Evolutionary conservation across 2,797 vertebrate genomes (phyloP).

Genomic region (Gallinago solitaria): DNA sequence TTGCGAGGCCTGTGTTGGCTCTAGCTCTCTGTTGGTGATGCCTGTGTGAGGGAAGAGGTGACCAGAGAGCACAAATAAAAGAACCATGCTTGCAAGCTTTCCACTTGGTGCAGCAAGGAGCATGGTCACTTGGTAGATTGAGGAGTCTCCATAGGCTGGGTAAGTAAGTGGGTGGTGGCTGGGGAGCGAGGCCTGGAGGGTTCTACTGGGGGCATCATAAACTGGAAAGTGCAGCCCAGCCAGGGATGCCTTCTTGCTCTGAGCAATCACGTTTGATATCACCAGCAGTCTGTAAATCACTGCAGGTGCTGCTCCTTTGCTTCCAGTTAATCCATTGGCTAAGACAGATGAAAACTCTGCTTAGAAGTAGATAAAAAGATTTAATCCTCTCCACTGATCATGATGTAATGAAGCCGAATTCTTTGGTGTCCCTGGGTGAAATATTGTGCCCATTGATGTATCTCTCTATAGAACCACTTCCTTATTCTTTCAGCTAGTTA

Average conservation of each 20-base stretch:
- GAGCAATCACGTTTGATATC: background rate
- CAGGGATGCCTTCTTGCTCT: background rate
- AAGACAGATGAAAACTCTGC: background rate
- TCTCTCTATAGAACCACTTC: background rate
- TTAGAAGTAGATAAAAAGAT: background rate
- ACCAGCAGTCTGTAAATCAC: background rate
- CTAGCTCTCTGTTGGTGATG: background rate
- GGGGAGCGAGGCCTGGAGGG: background rate
- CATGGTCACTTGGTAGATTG: background rate
- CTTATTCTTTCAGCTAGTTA: background rate
- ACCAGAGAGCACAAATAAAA: background rate
- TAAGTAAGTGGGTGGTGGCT: background rate
- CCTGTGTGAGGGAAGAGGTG: background rate
- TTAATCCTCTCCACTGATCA: background rate
- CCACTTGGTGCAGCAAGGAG: background rate
- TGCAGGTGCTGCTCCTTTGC: background rate
- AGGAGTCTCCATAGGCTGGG: background rate
- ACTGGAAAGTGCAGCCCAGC: background rate
- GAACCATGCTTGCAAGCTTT: background rate
- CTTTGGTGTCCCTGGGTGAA: background rate
- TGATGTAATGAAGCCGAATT: background rate
- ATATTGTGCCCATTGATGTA: background rate
- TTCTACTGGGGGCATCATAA: fast-evolving
- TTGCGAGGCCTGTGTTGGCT: background rate
- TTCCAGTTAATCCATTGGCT: background rate